Conservation (phyloP, 2,888 invertebrate genomes). For the Leucoma salicis region DNA sequence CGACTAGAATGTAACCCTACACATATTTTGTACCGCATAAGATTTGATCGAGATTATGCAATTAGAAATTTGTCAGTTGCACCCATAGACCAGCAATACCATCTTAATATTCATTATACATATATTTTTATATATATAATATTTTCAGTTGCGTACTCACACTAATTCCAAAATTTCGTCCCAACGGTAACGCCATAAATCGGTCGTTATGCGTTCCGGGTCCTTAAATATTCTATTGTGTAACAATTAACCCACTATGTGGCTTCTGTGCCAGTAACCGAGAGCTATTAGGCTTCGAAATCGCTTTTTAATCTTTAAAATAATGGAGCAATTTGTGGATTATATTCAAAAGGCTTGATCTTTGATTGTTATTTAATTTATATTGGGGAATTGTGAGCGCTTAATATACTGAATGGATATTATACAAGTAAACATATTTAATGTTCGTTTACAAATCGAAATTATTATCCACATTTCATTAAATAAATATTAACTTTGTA, state of each 20-base stretch:
- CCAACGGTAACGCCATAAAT: not conserved
- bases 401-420: too few relatives aligned
- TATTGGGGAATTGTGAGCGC: too few relatives aligned
- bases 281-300: conserved; percentile 14
- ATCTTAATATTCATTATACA: not conserved
- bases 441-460: too few relatives aligned
- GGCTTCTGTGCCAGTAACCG: not conserved
- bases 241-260: conserved; percentile 9
- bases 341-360: not conserved
- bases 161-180: not conserved
- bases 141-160: not conserved
- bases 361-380: not conserved
- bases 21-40: too few relatives aligned
- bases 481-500: too few relatives aligned
- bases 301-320: conserved; percentile 33
- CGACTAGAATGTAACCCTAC: too few relatives aligned
- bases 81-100: too few relatives aligned
- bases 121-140: not conserved
- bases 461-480: too few relatives aligned
- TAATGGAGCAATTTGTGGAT: conserved; percentile 14
- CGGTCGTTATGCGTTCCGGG: conserved; percentile 4
- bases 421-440: too few relatives aligned
- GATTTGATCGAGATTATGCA: too few relatives aligned
- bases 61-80: too few relatives aligned
- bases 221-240: conserved; percentile 24